These are phyloP conservation scores for Trichogramma evanescens DNA, from an alignment of 2,888 invertebrate genomes.

Conservation along the genomic window DNA sequence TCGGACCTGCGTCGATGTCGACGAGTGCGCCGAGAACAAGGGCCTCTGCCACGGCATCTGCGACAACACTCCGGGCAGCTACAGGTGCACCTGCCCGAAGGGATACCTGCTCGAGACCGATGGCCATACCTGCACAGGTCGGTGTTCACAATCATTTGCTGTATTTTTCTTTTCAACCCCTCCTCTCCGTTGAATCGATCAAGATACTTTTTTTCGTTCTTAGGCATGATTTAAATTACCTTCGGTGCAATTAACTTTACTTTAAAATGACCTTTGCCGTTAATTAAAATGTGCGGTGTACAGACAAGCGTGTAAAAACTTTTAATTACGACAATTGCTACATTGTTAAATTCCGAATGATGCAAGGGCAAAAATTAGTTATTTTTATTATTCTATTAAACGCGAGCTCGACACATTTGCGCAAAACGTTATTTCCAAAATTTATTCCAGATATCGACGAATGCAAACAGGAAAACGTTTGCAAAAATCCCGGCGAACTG, in stretches of 20 bases:
- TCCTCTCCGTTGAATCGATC: no score
- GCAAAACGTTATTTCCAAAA: not conserved
- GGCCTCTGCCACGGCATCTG: conserved; percentile 71
- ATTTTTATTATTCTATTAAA: no score
- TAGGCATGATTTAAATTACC: no score
- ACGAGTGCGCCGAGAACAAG: conserved; percentile 77
- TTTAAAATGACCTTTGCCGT: no score
- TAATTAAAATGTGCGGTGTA: no score
- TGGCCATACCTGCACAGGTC: conserved; percentile 77
- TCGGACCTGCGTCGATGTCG: conserved; percentile 71
- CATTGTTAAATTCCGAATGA: no score
- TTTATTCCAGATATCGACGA: conserved; percentile 63
- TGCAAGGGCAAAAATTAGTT: no score
- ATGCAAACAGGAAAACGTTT: conserved; percentile 55
- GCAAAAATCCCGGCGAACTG: conserved; percentile 60
- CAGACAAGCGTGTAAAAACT: no score
- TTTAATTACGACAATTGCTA: no score
- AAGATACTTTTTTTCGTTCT: no score
- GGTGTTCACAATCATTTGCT: not conserved
- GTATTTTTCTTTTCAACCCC: not conserved
- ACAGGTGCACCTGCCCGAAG: conserved; percentile 69
- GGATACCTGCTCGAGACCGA: conserved; percentile 73
- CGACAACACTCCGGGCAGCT: conserved; percentile 81
- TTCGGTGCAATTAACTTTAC: no score
- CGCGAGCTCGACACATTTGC: no score